phyloP scores from a whole-genome alignment of 2,113 vertebrate genomes.

The Circaetus cinerascens region DNA sequence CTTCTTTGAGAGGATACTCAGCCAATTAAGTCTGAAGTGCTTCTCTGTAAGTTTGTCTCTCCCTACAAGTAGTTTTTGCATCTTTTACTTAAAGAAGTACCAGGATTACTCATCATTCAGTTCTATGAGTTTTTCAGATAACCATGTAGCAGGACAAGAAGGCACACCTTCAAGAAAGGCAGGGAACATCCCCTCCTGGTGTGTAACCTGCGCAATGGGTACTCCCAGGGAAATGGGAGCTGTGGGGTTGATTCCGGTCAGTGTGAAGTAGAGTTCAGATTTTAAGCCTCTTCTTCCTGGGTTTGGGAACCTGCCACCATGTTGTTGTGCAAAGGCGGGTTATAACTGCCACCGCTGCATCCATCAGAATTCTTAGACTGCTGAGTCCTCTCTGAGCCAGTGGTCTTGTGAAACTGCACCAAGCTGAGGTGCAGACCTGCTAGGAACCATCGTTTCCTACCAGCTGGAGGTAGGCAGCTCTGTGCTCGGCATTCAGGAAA shows the following conservation, averaged over 20 bases:
- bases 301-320: background rate
- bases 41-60: background rate
- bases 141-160: background rate
- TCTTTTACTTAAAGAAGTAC: background rate
- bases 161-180: background rate
- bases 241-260: background rate
- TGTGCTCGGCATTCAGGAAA: accelerated
- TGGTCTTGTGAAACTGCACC: background rate
- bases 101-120: background rate
- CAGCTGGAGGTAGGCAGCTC: background rate
- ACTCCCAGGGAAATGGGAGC: background rate
- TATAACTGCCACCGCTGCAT: accelerated
- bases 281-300: background rate
- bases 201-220: background rate
- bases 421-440: background rate
- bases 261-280: background rate
- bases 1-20: background rate
- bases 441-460: background rate
- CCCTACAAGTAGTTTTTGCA: background rate
- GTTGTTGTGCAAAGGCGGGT: background rate
- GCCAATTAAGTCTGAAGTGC: background rate
- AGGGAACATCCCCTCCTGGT: background rate
- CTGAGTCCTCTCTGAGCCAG: background rate
- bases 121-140: background rate
- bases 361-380: background rate